Conservation (phyloP, 2,797 vertebrate species). For the Cheirogaleus major region DNA sequence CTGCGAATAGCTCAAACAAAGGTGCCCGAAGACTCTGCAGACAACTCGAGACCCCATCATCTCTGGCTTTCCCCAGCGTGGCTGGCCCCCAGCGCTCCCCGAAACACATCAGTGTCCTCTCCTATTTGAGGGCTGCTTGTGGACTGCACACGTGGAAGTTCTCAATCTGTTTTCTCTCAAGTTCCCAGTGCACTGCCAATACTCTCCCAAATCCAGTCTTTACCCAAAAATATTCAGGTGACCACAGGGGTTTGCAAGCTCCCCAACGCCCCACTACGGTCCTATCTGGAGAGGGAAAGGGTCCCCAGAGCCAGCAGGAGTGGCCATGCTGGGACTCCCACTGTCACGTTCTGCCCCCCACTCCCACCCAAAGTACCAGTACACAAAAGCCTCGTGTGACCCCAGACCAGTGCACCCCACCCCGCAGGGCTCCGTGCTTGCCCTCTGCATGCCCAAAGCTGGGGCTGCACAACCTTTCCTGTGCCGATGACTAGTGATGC, state of each 20-base stretch:
- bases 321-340: not conserved
- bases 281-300: not conserved
- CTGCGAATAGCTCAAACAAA: not conserved
- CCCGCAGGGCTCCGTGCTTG: not conserved
- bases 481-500: not conserved
- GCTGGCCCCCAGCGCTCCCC: not conserved
- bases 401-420: not conserved
- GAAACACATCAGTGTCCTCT: not conserved
- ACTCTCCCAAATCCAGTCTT: not conserved
- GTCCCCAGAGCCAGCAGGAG: not conserved
- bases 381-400: not conserved
- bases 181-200: not conserved
- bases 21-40: not conserved
- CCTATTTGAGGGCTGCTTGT: not conserved
- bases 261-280: not conserved
- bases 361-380: not conserved
- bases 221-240: not conserved
- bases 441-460: not conserved
- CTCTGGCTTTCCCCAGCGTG: not conserved
- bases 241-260: not conserved
- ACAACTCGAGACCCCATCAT: accelerated
- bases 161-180: not conserved
- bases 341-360: not conserved
- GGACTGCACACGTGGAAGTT: not conserved
- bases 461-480: not conserved